phyloP scores from a whole-genome alignment of 2,113 vertebrate genomes.

The Montifringilla adamsi region DNA sequence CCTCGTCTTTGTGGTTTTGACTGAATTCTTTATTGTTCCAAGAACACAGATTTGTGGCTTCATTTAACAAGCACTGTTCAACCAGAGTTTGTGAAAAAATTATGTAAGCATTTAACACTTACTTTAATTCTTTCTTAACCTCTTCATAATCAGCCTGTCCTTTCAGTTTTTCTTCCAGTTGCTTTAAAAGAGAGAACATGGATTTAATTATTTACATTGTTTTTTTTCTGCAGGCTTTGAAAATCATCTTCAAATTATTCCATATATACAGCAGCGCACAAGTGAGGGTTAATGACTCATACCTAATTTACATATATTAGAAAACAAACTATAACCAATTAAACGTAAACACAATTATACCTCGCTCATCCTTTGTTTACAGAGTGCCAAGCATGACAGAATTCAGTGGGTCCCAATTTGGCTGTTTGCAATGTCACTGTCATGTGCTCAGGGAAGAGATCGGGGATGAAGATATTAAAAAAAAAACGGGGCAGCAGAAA shows the following conservation, averaged over 20 bases:
- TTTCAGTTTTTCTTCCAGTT: constrained; percentile 96
- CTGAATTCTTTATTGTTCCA: constrained; percentile 33
- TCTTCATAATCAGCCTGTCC: constrained; percentile 96
- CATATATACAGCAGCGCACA: constrained; percentile 22
- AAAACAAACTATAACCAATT: constrained; percentile 63
- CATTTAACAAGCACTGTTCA: constrained; percentile 34
- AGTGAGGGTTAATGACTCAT: constrained; percentile 61
- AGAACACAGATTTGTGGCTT: constrained; percentile 52
- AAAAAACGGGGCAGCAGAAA: background rate
- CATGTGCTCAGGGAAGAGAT: background rate
- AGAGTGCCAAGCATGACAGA: constrained; percentile 16
- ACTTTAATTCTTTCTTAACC: constrained; percentile 98
- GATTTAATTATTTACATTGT: constrained; percentile 47
- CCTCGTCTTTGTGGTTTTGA: constrained; percentile 3
- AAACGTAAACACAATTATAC: constrained; percentile 60
- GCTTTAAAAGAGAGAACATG: constrained; percentile 75
- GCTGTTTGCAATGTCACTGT: background rate
- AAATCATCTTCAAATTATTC: constrained; percentile 51
- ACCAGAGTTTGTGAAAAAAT: constrained; percentile 21
- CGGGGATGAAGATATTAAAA: background rate
- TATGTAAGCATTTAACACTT: constrained; percentile 67
- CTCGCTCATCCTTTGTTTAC: constrained; percentile 42
- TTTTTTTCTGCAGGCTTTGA: constrained; percentile 7
- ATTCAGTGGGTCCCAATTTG: background rate
- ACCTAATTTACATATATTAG: constrained; percentile 59